Evolutionary conservation across 2,797 vertebrate species (phyloP).

Genomic region (Falco rusticolus): DNA sequence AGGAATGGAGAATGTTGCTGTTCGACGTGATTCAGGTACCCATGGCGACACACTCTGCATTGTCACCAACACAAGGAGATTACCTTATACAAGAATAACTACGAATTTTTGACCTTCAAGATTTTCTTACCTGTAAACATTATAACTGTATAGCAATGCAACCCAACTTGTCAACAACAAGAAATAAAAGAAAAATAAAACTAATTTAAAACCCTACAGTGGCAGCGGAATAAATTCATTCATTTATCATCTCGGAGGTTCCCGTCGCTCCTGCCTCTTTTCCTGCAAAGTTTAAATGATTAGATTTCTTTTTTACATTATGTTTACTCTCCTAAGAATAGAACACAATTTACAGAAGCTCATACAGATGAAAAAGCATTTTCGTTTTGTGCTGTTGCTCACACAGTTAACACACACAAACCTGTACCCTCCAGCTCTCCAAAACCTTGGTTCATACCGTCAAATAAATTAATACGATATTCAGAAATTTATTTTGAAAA

Average conservation of each 20-base stretch:
- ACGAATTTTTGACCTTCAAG: conserved; percentile 42
- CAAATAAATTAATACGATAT: not conserved
- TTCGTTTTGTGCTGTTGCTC: conserved; percentile 21
- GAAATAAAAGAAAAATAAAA: conserved; percentile 53
- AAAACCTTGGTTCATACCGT: not conserved
- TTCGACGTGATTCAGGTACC: conserved; percentile 46
- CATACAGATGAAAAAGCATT: conserved; percentile 52
- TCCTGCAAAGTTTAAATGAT: conserved; percentile 43
- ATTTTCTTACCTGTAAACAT: conserved; percentile 49
- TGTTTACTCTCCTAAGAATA: conserved; percentile 62
- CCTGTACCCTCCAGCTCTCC: not conserved
- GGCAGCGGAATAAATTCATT: conserved; percentile 45
- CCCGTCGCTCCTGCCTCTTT: conserved; percentile 11
- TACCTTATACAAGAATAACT: conserved; percentile 11
- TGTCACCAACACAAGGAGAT: conserved; percentile 1
- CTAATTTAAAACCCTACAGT: conserved; percentile 40
- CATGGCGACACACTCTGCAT: not conserved
- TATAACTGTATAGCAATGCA: conserved; percentile 13
- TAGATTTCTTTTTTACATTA: not conserved
- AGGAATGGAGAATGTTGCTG: not conserved
- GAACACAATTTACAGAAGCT: conserved; percentile 37
- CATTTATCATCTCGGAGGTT: conserved; percentile 63
- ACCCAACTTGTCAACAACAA: conserved; percentile 37
- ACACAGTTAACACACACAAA: not conserved
- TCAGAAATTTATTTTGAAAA: not conserved